Percentiles rank a stretch among this genome's conserved stretches.
Evolutionary conservation across 2,113 vertebrate genomes (phyloP).

Genomic region (Paratilapia polleni): DNA sequence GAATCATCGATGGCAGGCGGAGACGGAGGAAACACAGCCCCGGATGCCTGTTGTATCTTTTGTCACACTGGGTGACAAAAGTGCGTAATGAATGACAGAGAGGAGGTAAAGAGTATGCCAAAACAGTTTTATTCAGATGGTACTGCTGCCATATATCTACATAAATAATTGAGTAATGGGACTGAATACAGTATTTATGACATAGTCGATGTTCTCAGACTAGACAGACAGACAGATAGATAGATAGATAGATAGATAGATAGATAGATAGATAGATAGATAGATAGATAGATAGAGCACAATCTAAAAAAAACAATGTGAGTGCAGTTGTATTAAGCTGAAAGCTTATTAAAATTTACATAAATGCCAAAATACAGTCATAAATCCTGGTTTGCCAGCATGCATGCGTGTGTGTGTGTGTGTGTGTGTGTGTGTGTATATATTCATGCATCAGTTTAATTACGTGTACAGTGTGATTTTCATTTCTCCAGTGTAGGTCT

Average conservation of each 20-base stretch:
- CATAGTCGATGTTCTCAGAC: background rate
- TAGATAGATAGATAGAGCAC: background rate
- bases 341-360: slow-evolving; percentile 13
- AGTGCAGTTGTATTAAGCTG: background rate
- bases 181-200: slow-evolving; percentile 27
- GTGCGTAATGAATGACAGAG: slow-evolving; percentile 54
- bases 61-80: slow-evolving; percentile 69
- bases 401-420: slow-evolving; percentile 1
- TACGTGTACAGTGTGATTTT: slow-evolving; percentile 18
- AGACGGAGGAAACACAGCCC: slow-evolving; percentile 56
- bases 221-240: background rate
- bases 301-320: background rate
- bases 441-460: slow-evolving; percentile 38
- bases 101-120: slow-evolving; percentile 24
- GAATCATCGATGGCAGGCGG: slow-evolving; percentile 74
- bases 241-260: background rate
- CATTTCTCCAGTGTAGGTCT: background rate
- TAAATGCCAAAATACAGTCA: slow-evolving; percentile 19
- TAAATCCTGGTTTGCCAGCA: slow-evolving; percentile 13
- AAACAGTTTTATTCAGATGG: slow-evolving; percentile 15
- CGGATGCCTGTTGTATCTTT: slow-evolving; percentile 69
- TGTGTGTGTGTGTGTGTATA: background rate
- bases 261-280: background rate
- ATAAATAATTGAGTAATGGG: background rate
- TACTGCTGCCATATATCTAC: slow-evolving; percentile 16